phyloP scores from a whole-genome alignment of 2,113 vertebrate species.

The Coreoperca whiteheadi region DNA sequence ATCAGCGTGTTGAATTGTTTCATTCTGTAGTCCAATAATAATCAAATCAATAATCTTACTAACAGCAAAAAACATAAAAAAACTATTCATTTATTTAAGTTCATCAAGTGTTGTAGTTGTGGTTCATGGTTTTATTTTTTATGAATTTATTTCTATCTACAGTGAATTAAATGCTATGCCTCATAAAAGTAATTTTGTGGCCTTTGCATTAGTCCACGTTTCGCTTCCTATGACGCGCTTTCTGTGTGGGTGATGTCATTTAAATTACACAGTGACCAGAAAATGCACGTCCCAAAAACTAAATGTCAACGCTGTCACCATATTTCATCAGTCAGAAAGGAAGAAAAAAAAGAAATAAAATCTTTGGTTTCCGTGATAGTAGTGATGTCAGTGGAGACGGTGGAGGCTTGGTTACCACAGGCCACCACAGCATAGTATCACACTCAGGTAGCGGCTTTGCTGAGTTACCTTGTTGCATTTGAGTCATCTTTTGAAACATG shows the following conservation, averaged over 20 bases:
- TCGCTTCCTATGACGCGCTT: background rate
- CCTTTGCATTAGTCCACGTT: background rate
- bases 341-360: slow-evolving; percentile 33
- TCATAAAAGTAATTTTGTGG: background rate
- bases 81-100: background rate
- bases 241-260: background rate
- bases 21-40: background rate
- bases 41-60: too few species aligned
- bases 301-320: slow-evolving; percentile 2
- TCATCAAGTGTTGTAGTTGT: background rate
- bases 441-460: background rate
- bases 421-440: slow-evolving; percentile 24
- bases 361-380: slow-evolving; percentile 52
- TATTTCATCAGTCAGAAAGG: slow-evolving; percentile 1
- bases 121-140: background rate
- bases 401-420: slow-evolving; percentile 57
- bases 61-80: background rate
- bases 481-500: background rate
- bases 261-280: slow-evolving; percentile 18
- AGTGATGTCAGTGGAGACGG: slow-evolving; percentile 51
- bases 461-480: background rate
- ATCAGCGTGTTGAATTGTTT: background rate
- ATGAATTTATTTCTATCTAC: background rate
- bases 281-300: background rate
- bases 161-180: background rate